phyloP scores from a whole-genome alignment of 2,113 vertebrate genomes.

The Chionodraco myersi region DNA sequence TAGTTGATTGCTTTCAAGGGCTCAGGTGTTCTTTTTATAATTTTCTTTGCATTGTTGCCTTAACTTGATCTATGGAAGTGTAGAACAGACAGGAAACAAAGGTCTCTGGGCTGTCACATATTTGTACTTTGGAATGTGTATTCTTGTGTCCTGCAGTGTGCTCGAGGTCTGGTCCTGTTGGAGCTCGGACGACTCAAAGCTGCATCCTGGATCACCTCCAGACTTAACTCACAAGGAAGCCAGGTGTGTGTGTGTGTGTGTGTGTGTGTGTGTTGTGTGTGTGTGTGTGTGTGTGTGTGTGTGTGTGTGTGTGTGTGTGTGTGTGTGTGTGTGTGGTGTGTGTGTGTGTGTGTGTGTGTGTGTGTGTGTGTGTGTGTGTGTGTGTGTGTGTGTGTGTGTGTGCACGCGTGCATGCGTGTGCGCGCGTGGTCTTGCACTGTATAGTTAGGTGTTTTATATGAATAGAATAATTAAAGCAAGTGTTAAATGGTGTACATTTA shows the following conservation, averaged over 20 bases:
- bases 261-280: conserved; percentile 53
- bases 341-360: no score
- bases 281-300: no score
- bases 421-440: no score
- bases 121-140: background rate
- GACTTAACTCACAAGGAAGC: conserved; percentile 85
- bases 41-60: background rate
- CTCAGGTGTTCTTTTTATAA: background rate
- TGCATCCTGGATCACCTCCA: conserved; percentile 89
- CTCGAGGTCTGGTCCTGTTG: conserved; percentile 90
- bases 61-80: background rate
- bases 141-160: conserved; percentile 85
- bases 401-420: no score
- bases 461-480: background rate
- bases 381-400: no score
- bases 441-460: no score
- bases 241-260: conserved; percentile 88
- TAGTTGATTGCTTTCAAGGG: no score
- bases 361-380: no score
- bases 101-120: background rate
- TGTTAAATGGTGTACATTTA: no score
- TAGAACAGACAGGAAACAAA: background rate
- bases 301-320: no score
- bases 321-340: no score
- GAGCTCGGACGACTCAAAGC: conserved; percentile 93